Conservation (phyloP, 2,797 vertebrate genomes). For the Falco cherrug region DNA sequence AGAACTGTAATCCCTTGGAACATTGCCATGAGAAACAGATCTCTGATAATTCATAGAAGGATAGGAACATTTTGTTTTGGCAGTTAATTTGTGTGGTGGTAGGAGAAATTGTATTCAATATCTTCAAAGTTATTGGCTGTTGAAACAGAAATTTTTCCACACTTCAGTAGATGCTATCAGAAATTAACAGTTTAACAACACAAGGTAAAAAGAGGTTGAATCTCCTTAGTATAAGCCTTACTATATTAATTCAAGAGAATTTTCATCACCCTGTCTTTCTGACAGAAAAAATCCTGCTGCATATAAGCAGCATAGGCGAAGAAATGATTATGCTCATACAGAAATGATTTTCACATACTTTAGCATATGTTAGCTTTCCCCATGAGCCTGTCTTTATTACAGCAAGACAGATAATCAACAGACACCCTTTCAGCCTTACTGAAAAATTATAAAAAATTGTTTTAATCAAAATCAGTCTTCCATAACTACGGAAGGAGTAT, state of each 20-base stretch:
- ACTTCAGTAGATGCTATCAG: not conserved
- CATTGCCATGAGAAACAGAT: not conserved
- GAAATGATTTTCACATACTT: not conserved
- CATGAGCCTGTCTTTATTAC: not conserved
- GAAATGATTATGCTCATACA: not conserved
- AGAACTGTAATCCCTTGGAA: not conserved
- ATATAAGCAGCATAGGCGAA: not conserved
- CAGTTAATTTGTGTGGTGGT: not conserved
- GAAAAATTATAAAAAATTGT: slow-evolving; percentile 1
- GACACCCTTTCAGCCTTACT: not conserved
- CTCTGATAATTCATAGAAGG: not conserved
- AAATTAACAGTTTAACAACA: not conserved
- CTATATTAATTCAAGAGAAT: not conserved
- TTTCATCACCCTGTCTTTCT: not conserved
- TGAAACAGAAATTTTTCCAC: not conserved
- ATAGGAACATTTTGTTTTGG: not conserved
- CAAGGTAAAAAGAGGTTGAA: not conserved
- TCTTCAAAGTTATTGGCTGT: not conserved
- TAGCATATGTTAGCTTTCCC: not conserved
- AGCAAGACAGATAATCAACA: not conserved
- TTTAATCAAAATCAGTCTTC: slow-evolving; percentile 38
- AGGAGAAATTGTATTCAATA: not conserved
- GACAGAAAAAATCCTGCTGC: not conserved
- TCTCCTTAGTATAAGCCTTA: not conserved
- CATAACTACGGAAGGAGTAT: not conserved